Percentiles rank a stretch among this genome's conserved stretches.
These are phyloP conservation scores for Glomeris maerens DNA, from an alignment of 1,140 invertebrate genomes.

Conservation along the genomic window DNA sequence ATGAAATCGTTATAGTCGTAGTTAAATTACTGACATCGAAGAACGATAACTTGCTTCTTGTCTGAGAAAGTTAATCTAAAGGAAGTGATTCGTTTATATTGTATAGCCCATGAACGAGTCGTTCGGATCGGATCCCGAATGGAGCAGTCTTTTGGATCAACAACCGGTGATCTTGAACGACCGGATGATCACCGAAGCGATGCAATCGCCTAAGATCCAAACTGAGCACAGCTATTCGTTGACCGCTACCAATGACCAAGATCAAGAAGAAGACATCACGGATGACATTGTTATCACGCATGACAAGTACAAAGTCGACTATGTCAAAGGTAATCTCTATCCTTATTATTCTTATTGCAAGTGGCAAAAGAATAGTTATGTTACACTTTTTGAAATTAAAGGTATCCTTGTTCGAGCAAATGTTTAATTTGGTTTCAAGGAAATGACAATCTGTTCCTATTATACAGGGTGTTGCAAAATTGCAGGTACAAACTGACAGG, in stretches of 20 bases:
- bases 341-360: slow-evolving; percentile 18
- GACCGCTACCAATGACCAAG: slow-evolving; percentile 22
- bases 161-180: slow-evolving; percentile 62
- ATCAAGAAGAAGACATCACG: slow-evolving; percentile 13
- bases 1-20: no score
- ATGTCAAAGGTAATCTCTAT: slow-evolving; percentile 48
- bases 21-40: no score
- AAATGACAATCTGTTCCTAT: no score
- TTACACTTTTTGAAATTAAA: no score
- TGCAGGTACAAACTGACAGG: no score
- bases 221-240: slow-evolving; percentile 57
- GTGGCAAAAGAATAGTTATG: slow-evolving; percentile 27
- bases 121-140: slow-evolving; percentile 28
- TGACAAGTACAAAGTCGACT: slow-evolving; percentile 61
- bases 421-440: no score
- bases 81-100: slow-evolving; percentile 20
- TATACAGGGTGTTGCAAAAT: no score
- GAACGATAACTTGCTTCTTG: no score
- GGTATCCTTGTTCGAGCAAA: no score
- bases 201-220: slow-evolving; percentile 55
- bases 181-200: slow-evolving; percentile 75
- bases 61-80: no score
- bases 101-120: slow-evolving; percentile 46
- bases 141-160: slow-evolving; percentile 29
- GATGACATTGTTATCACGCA: no score